A percentile compares a stretch with the other conserved stretches of the same genome.
These are phyloP conservation scores for Dolichomitus sp. DNA, from an alignment of 2,888 invertebrate species.

Conservation along the genomic window DNA sequence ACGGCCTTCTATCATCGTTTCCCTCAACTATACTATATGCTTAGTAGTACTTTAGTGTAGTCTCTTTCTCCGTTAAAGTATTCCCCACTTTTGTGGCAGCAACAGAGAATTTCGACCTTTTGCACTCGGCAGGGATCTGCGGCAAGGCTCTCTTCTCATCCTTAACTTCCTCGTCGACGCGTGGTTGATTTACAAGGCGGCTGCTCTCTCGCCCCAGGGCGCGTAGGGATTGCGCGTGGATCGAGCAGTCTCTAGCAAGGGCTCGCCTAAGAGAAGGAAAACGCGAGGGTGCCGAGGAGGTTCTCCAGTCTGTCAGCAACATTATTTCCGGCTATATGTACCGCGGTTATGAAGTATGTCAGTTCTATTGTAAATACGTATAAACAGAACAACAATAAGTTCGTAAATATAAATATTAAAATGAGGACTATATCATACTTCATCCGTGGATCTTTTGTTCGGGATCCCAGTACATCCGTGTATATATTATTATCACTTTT, in stretches of 20 bases:
- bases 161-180: slow-evolving; percentile 79
- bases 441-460: neutral
- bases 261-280: slow-evolving; percentile 55
- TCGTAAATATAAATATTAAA: slow-evolving; percentile 51
- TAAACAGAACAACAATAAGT: neutral
- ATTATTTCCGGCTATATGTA: slow-evolving; percentile 69
- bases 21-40: slow-evolving; percentile 27
- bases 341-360: slow-evolving; percentile 56
- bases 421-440: slow-evolving; percentile 1
- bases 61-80: slow-evolving; percentile 37
- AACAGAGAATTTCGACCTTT: slow-evolving; percentile 75
- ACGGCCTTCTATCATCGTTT: slow-evolving; percentile 40
- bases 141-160: slow-evolving; percentile 67
- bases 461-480: neutral
- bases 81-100: slow-evolving; percentile 46
- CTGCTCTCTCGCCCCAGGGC: slow-evolving; percentile 56
- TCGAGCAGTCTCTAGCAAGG: slow-evolving; percentile 59
- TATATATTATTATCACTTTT: neutral
- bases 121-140: slow-evolving; percentile 73
- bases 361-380: slow-evolving; percentile 54
- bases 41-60: slow-evolving; percentile 47
- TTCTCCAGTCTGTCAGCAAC: slow-evolving; percentile 70
- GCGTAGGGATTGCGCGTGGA: slow-evolving; percentile 54
- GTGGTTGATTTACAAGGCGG: slow-evolving; percentile 79
- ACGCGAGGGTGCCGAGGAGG: slow-evolving; percentile 49